These are phyloP conservation scores for Spinus olivaceus DNA, from an alignment of 2,797 vertebrate genomes.

Conservation along the genomic window DNA sequence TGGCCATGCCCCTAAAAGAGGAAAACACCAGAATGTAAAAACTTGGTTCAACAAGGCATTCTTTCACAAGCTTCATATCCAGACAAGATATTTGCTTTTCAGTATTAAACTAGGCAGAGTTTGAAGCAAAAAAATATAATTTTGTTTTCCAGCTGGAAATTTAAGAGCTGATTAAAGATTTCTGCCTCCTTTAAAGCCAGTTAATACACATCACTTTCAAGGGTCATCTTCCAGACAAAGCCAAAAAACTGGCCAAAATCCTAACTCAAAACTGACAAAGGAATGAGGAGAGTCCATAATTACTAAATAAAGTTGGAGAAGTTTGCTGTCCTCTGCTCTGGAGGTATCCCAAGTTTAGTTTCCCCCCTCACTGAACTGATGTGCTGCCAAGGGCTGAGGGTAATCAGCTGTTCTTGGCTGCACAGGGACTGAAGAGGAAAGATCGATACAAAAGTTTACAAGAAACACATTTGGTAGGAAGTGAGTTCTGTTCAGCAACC, in stretches of 20 bases:
- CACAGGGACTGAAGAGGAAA: not conserved
- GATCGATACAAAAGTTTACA: not conserved
- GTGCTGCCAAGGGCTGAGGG: not conserved
- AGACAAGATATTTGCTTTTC: not conserved
- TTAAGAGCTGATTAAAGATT: not conserved
- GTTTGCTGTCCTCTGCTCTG: not conserved
- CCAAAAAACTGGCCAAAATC: not conserved
- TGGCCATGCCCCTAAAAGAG: slow-evolving; percentile 89
- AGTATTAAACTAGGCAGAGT: not conserved
- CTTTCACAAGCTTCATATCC: not conserved
- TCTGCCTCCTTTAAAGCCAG: not conserved
- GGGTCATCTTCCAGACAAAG: not conserved
- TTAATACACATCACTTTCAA: not conserved
- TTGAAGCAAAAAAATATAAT: not conserved
- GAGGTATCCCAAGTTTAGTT: not conserved
- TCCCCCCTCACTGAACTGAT: not conserved
- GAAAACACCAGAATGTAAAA: not conserved
- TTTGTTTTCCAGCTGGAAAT: not conserved
- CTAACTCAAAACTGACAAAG: not conserved
- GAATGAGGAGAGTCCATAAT: not conserved
- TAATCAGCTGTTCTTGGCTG: not conserved
- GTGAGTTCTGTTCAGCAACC: not conserved
- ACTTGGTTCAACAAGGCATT: not conserved
- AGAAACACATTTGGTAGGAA: not conserved
- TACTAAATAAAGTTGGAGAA: not conserved